Base-by-base conservation (phyloP, 2,888 invertebrate species). In the Metacarcinus magister region DNA sequence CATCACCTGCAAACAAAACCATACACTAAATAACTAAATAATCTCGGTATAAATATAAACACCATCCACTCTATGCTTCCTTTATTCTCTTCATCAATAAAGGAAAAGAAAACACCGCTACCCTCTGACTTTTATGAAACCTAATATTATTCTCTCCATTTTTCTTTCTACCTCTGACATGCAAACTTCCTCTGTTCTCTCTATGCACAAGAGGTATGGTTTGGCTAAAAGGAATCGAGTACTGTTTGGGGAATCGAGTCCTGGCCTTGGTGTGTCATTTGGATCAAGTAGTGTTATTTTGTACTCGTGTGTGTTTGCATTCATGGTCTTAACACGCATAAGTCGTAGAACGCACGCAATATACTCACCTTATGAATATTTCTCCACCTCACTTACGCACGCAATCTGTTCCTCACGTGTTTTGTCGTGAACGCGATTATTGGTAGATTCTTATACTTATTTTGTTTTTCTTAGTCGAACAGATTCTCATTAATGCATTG, bases 281-380 rank as follows among this genome's bases (percentile, higher is more conserved):
- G 67, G 23, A 67, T 67, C 67, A 67, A 67, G 67, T n/a, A n/a
- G 67, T 67, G n/a, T 67, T 67, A 67, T 67, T 67, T 67, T 67
- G 67, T 67, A n/a, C 67, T 67, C 7, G 2, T 19, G 4, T n/a
- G 67, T 67, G 67, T 67, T 67, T 67, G 67, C 67, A 16, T 67
- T 67, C 67, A n/a, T 67, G 67, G 67, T n/a, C n/a, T 23, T 23
- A 5, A 67, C 67, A 67, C 67, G 67, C n/a, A 67, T n/a, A n/a
- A 23, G n/a, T 7, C 67, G 3, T 2, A n/a, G 23, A 19, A 10
- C 82, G 8, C 82, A 82, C 82, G 23, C 32, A 82, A 82, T 13
- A 28, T 32, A 82, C 82, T 8, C 82, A 32, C 32, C 0, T 32
- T 4, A 32, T 32, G 28, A 82, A 82, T 82, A 32, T 7, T 82